These are phyloP conservation scores for Channa argus DNA, from an alignment of 2,113 vertebrate species.

Conservation along the genomic window DNA sequence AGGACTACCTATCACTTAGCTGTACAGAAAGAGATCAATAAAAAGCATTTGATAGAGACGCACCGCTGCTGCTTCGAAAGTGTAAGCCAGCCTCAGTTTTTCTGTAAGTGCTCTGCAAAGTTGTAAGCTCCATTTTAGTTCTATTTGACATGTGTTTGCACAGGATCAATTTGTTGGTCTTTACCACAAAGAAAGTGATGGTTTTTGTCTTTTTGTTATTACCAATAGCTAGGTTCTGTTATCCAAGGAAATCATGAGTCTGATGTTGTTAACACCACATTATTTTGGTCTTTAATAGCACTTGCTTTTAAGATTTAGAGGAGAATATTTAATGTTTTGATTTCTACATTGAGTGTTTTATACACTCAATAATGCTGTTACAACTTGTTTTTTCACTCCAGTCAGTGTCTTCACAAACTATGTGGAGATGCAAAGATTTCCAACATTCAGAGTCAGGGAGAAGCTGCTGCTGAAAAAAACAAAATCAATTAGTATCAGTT, in stretches of 20 bases:
- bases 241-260: background rate
- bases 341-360: background rate
- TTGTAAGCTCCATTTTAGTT: background rate
- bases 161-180: too few species aligned
- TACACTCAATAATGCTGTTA: background rate
- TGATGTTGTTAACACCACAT: background rate
- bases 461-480: background rate
- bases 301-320: too few species aligned
- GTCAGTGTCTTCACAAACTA: background rate
- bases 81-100: background rate
- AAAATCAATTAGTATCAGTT: slow-evolving; percentile 3
- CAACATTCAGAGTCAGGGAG: background rate
- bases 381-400: background rate
- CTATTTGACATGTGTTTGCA: background rate
- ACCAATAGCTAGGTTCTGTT: background rate
- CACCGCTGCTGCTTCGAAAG: background rate
- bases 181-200: too few species aligned
- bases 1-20: slow-evolving; percentile 40
- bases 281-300: background rate
- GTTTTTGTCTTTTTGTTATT: too few species aligned
- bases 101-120: background rate
- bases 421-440: background rate
- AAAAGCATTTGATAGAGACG: slow-evolving; percentile 16
- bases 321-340: too few species aligned
- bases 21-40: slow-evolving; percentile 9